These are phyloP conservation scores for Lampropteryx suffumata DNA, from an alignment of 2,888 invertebrate species.

Conservation along the genomic window DNA sequence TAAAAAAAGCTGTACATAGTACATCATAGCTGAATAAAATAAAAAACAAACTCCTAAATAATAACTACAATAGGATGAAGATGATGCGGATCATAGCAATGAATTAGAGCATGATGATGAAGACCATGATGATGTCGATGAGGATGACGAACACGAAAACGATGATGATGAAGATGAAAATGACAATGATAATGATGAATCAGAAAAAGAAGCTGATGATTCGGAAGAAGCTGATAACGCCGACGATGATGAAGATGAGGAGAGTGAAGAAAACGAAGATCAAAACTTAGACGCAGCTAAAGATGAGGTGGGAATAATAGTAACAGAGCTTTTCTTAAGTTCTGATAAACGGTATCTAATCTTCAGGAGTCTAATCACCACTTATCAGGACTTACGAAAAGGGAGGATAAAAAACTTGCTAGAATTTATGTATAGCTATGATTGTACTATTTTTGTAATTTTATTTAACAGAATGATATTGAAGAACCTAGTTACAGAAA, in stretches of 20 bases:
- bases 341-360: no score
- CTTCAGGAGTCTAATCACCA: no score
- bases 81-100: constrained; percentile 41
- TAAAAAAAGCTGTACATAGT: no score
- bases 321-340: not conserved
- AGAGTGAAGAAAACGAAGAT: constrained; percentile 45
- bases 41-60: constrained; percentile 8
- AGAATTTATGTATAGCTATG: no score
- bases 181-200: constrained; percentile 1
- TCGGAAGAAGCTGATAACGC: constrained; percentile 17
- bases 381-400: not conserved
- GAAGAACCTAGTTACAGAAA: constrained; percentile 41
- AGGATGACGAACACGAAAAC: constrained; percentile 44
- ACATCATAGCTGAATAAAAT: no score
- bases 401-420: no score
- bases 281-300: constrained; percentile 41
- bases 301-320: constrained; percentile 40
- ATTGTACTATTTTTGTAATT: constrained; percentile 10
- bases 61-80: constrained; percentile 48
- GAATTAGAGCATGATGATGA: constrained; percentile 50
- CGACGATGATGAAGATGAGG: constrained; percentile 48
- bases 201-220: not conserved
- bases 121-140: constrained; percentile 25
- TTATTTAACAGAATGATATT: constrained; percentile 42
- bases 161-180: constrained; percentile 45